Evolutionary conservation across 92 coral and sea anemone genomes (phyloP), one percentile per base, ranked within the genome.

Genomic region (Epizoanthus rinbou): DNA sequence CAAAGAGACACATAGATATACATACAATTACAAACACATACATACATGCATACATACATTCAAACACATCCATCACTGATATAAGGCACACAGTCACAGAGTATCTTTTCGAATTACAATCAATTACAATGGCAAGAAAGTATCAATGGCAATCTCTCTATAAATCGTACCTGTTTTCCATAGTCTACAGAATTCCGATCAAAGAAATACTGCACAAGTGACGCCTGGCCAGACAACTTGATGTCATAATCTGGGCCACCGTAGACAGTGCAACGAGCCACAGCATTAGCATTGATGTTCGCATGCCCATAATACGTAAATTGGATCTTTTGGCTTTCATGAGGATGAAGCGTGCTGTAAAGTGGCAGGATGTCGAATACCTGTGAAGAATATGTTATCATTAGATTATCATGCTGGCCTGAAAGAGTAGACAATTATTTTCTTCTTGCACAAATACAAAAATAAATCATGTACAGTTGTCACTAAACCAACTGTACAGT

Each of bases 231-330:
- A 50, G 83, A 63, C 50, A 97, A 86, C 69, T 81, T 81, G 54
- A 97, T 80, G 65, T 97, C 97, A 86, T 97, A 97, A 17, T 97
- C 95, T 43, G 99, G 99, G 4, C 99, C 99, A 70, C 99, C 99
- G 16, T 86, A 81, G 8, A 97, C 98, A 7, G 95, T 90, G 71
- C 99, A 97, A 37, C 99, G 91, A 1, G 99, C 99, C 8, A 97
- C 86, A 64, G 99, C 98, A 66, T 83, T 76, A 50, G 99, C 91
- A 79, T 94, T 87, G 62, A 97, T 93, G 80, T 94, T 93, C 41
- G 98, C 94, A 73, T 97, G 99, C 16, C 99, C 98, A 88, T 97
- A 97, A 84, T 94, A 97, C 22, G 98, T 97, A 79, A 97, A 97
- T 85, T 97, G 99, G 52, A 97, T 89, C 83, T 90, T 91, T 84